These are phyloP conservation scores for Callocephalon fimbriatum DNA, from an alignment of 2,113 vertebrate genomes.

Conservation along the genomic window DNA sequence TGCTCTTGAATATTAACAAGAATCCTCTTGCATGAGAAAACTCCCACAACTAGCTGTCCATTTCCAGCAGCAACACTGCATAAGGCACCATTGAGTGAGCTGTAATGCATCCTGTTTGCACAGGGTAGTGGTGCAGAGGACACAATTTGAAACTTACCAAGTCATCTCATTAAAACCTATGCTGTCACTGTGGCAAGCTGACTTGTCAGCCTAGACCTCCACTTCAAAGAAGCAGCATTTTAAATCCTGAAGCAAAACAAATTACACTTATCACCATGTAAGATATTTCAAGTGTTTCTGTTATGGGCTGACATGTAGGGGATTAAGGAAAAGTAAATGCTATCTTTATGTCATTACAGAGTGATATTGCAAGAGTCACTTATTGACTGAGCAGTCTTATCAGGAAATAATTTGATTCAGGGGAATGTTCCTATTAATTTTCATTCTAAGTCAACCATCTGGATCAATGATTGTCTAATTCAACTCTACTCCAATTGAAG, in stretches of 20 bases:
- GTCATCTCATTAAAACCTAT: background rate
- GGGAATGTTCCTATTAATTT: conserved; percentile 37
- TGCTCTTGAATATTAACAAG: background rate
- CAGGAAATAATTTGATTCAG: conserved; percentile 38
- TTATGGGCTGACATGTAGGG: background rate
- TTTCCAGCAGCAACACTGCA: background rate
- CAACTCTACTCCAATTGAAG: background rate
- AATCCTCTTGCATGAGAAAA: background rate
- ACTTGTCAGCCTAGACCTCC: background rate
- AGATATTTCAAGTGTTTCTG: background rate
- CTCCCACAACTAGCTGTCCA: background rate
- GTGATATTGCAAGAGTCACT: background rate
- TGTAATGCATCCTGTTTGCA: background rate
- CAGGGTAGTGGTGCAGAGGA: background rate
- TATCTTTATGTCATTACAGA: background rate
- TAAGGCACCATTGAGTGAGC: background rate
- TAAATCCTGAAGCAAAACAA: background rate
- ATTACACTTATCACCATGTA: background rate
- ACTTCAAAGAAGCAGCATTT: background rate
- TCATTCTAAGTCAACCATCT: background rate
- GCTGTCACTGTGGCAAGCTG: background rate
- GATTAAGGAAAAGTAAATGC: background rate
- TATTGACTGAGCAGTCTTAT: conserved; percentile 28
- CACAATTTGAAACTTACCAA: background rate
- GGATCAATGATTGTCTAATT: conserved; percentile 52